Percentiles rank a stretch among this genome's conserved stretches.
These are phyloP conservation scores for Trachurus trachurus DNA, from an alignment of 2,797 vertebrate species.

Conservation along the genomic window DNA sequence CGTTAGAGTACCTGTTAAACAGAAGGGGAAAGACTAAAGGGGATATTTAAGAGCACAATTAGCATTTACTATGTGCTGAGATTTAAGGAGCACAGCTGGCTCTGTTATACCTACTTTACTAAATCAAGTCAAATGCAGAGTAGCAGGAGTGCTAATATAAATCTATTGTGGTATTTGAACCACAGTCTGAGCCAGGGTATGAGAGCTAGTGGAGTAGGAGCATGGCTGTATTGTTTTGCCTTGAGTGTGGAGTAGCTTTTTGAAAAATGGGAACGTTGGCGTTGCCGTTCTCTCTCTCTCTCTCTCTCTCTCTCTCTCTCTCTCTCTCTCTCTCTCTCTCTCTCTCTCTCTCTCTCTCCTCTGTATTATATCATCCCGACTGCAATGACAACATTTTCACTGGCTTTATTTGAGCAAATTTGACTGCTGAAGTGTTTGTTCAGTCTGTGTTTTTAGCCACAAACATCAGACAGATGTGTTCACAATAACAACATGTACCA, in stretches of 20 bases:
- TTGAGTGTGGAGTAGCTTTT: conserved; percentile 15
- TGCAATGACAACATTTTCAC: not conserved
- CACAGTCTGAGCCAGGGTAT: conserved; percentile 6
- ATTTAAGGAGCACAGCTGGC: conserved; percentile 58
- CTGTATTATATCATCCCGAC: conserved; percentile 20
- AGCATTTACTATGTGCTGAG: conserved; percentile 48
- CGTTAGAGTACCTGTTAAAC: conserved; percentile 30
- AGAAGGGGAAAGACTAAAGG: not conserved
- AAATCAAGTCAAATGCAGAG: conserved; percentile 54
- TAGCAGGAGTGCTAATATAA: conserved; percentile 43
- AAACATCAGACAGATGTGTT: conserved; percentile 28
- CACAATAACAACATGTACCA: conserved; percentile 11
- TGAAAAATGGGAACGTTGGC: conserved; percentile 17
- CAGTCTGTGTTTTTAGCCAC: conserved; percentile 4
- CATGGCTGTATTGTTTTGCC: conserved; percentile 1
- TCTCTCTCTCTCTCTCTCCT: not conserved
- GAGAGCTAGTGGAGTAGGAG: conserved; percentile 17
- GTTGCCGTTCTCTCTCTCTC: conserved; percentile 1
- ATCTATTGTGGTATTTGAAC: conserved; percentile 32
- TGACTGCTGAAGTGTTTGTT: conserved; percentile 8
- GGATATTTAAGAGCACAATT: conserved; percentile 33
- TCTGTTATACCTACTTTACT: conserved; percentile 38
- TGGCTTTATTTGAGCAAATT: not conserved
- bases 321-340: not conserved
- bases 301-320: not conserved